phyloP scores from a whole-genome alignment of 2,113 vertebrate species.

The Pluvialis apricaria region DNA sequence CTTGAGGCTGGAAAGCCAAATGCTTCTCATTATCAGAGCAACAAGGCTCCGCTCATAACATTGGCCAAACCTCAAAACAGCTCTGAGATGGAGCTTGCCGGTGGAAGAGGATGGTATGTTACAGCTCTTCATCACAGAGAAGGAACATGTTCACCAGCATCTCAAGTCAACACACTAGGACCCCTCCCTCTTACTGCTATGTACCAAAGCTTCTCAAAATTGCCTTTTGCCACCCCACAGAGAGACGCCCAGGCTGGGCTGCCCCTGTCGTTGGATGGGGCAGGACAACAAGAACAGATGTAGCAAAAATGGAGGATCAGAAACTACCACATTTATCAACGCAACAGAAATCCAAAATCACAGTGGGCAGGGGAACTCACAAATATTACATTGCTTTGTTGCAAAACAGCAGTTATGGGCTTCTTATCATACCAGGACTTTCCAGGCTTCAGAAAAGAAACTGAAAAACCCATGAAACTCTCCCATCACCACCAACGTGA shows the following conservation, averaged over 20 bases:
- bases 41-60: background rate
- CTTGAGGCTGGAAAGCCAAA: background rate
- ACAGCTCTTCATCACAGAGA: background rate
- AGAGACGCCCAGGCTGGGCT: background rate
- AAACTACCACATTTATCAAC: background rate
- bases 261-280: too few species aligned
- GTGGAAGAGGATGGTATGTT: background rate
- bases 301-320: background rate
- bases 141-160: fast-evolving
- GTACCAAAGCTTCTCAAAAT: background rate
- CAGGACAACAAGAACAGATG: background rate
- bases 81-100: background rate
- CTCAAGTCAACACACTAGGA: background rate
- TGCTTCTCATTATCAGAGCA: background rate
- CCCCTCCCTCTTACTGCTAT: background rate
- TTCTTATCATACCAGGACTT: background rate
- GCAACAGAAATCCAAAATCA: background rate
- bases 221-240: background rate
- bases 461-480: background rate
- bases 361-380: background rate
- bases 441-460: background rate
- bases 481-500: background rate
- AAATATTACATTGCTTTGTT: background rate
- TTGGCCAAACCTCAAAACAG: background rate
- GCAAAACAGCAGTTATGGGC: background rate